Base-by-base conservation (phyloP, 53 echinoderm and acorn worm species). In the Luidia sarsii region DNA sequence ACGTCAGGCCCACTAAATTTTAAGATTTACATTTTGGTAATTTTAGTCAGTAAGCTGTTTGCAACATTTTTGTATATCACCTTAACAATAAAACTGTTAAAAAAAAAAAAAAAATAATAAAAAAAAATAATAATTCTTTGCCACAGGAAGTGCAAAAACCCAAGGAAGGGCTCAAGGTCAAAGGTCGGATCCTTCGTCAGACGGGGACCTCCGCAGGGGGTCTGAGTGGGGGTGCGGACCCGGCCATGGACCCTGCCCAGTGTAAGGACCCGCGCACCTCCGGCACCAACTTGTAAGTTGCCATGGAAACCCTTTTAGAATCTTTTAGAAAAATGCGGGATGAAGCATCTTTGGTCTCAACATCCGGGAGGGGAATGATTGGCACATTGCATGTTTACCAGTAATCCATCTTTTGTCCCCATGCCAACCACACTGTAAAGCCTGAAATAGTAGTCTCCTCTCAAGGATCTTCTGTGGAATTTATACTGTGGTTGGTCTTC, bases 211-310 rank as follows among this genome's bases (percentile, higher is more conserved):
- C 67, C 7, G 37, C 59, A 9, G 80, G 80, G 28, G 92, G 95
- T 57, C 79, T 95, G 1, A 92, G 84, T n/a, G 95, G 95, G 31
- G 95, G 95, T 2, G 72, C 92, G 15, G 87, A 87, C 83, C 81
- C 87, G 45, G 75, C 79, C 19, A 51, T 71, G 3, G 94, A 94
- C 68, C 81, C 91, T 1, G 84, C 91, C 11, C 89, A 82, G 69
- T 86, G 82, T 35, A 89, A 89, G 75, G 89, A 86, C 64, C 86
- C 92, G 3, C 49, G 82, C 39, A 86, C 75, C 3, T 68, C 86
- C 48, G 68, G 80, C 21, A 89, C 85, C 33, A 92, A 89, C 56
- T 86, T 88, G 92, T 92, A 33, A 92, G 92, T 92, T 30, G 0
- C 33, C 3, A 21, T 51, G 5, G 16, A 16, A 29, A 50, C 23